Conservation (phyloP, 2,888 invertebrate genomes). For the Protula sp. region DNA sequence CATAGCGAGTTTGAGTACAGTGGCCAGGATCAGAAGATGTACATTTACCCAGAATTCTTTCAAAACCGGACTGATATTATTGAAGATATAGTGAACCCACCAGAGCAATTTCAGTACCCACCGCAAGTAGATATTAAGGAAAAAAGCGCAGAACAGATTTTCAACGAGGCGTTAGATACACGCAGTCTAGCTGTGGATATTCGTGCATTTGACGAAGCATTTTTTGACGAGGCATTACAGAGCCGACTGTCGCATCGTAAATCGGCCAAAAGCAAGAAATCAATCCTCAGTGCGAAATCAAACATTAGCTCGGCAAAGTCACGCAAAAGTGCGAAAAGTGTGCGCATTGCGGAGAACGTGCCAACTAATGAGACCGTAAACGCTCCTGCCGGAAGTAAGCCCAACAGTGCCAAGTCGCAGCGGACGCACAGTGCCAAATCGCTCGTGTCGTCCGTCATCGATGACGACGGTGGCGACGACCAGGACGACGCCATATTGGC, state of each 20-base stretch:
- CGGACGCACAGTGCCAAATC: background rate
- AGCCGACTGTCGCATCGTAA: background rate
- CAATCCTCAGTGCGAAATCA: no score
- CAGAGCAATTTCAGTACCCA: slow-evolving; percentile 24
- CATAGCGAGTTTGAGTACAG: slow-evolving; percentile 43
- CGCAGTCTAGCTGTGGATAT: slow-evolving; percentile 44
- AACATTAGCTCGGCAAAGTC: no score
- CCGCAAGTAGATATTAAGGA: slow-evolving; percentile 25
- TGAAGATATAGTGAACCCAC: slow-evolving; percentile 20
- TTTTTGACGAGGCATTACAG: slow-evolving; percentile 27
- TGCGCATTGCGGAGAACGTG: no score
- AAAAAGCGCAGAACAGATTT: slow-evolving; percentile 30
- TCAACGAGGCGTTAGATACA: slow-evolving; percentile 36
- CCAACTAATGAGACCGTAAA: no score
- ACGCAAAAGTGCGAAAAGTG: no score
- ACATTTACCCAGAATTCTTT: slow-evolving; percentile 23
- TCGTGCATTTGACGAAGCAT: slow-evolving; percentile 41
- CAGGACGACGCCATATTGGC: slow-evolving; percentile 6
- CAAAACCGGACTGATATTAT: slow-evolving; percentile 13
- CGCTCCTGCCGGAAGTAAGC: no score
- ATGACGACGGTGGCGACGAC: background rate
- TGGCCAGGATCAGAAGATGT: slow-evolving; percentile 31
- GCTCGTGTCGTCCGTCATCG: background rate
- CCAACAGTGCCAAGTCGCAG: background rate
- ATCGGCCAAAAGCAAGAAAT: background rate